Evolutionary conservation across 2,888 invertebrate genomes (phyloP).

Genomic region (Lamellibrachia columna): DNA sequence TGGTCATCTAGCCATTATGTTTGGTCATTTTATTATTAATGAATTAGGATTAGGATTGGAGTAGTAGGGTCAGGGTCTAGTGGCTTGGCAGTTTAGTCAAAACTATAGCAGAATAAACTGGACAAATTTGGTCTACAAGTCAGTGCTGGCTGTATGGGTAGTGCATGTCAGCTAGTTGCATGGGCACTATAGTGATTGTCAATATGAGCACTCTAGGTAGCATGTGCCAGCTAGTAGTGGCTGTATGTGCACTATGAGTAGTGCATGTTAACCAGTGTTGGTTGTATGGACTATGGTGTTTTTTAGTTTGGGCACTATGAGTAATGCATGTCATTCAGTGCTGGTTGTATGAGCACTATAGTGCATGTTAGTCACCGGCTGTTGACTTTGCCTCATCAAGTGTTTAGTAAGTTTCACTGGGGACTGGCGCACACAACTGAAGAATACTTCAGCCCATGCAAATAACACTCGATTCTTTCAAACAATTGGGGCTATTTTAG

Average conservation of each 20-base stretch:
- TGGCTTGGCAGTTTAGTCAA: background rate
- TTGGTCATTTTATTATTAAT: background rate
- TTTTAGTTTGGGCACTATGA: background rate
- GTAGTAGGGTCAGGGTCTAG: background rate
- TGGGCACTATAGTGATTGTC: background rate
- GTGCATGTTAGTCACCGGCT: background rate
- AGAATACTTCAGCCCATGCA: background rate
- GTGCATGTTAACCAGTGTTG: background rate
- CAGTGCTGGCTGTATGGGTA: background rate
- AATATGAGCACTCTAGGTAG: background rate
- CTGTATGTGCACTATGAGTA: background rate
- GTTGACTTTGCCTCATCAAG: background rate
- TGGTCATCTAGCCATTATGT: background rate
- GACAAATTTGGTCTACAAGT: background rate
- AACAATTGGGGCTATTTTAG: slow-evolving; percentile 10
- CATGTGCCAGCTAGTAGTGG: background rate
- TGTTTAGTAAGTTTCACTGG: background rate
- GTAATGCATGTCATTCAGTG: background rate
- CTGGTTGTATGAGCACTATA: background rate
- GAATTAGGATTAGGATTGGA: background rate
- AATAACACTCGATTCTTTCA: slow-evolving; percentile 3
- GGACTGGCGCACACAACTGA: background rate
- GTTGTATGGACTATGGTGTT: background rate
- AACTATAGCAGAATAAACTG: background rate
- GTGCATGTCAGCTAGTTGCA: background rate